Conservation (phyloP, 2,797 vertebrate species). For the Rhinella marina region DNA sequence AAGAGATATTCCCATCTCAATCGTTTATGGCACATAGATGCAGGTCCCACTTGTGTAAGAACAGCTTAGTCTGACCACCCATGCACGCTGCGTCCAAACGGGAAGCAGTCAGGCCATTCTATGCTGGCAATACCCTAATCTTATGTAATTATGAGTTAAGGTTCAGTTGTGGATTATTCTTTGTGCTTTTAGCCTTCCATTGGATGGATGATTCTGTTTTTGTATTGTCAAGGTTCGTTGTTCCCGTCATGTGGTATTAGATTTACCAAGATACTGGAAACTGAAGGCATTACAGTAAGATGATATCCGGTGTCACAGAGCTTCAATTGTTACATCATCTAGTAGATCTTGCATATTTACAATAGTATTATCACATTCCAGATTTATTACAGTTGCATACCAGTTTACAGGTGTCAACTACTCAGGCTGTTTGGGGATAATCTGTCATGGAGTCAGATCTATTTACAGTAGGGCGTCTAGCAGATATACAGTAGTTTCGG, state of each 20-base stretch:
- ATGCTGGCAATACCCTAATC: background rate
- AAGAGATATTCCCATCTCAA: no score
- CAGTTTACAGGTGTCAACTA: background rate
- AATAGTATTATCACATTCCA: slow-evolving; percentile 52
- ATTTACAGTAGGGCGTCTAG: background rate
- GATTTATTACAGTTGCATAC: slow-evolving; percentile 32
- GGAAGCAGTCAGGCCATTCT: no score
- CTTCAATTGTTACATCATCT: slow-evolving; percentile 40
- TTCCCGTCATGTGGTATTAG: background rate
- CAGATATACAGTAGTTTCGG: no score
- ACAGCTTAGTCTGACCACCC: no score
- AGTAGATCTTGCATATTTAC: slow-evolving; percentile 16
- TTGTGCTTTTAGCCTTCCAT: background rate
- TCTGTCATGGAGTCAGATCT: background rate
- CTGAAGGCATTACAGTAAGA: background rate
- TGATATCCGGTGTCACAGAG: slow-evolving; percentile 9
- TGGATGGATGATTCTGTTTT: background rate
- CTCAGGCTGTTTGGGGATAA: slow-evolving; percentile 1
- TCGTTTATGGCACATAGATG: no score
- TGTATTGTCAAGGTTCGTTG: background rate
- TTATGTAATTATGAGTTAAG: background rate
- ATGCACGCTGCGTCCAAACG: no score
- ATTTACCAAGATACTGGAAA: slow-evolving; percentile 26
- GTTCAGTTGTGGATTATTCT: background rate
- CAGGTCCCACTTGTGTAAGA: no score